Percentiles rank a stretch among this genome's conserved stretches.
Evolutionary conservation across 2,113 vertebrate genomes (phyloP).

Genomic region (Okapia johnstoni): DNA sequence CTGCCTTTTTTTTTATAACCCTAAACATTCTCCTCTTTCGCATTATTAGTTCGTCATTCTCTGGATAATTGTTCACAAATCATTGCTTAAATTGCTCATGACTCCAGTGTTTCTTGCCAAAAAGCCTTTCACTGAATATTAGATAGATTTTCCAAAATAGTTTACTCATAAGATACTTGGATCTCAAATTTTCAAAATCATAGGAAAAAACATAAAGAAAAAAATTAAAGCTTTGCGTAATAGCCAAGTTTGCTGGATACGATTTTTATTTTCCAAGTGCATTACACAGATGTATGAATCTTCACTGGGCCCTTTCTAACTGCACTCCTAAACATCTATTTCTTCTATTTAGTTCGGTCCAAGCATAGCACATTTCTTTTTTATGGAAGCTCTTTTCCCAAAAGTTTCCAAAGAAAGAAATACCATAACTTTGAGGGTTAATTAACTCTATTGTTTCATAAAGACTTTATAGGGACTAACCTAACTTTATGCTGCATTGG

Average conservation of each 20-base stretch:
- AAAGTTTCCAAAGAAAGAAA: conserved; percentile 33
- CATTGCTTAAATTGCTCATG: neutral
- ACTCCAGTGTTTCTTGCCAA: conserved; percentile 12
- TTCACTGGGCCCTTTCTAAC: neutral
- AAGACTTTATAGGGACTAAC: conserved; percentile 36
- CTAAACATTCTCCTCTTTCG: neutral
- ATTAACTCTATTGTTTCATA: conserved; percentile 3
- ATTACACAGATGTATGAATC: neutral
- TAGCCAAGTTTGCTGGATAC: neutral
- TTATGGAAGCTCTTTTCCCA: neutral
- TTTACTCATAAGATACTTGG: conserved; percentile 16
- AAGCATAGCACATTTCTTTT: neutral
- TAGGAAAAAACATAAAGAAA: neutral
- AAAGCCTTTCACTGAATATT: conserved; percentile 7
- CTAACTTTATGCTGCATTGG: conserved; percentile 5
- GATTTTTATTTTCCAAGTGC: conserved; percentile 37
- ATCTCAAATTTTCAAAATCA: conserved; percentile 29
- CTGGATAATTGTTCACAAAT: conserved; percentile 54
- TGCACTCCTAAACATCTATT: neutral
- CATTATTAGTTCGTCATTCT: conserved; percentile 20
- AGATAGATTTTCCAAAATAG: conserved; percentile 30
- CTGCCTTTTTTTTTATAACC: neutral
- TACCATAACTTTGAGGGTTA: neutral
- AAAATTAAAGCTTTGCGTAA: neutral
- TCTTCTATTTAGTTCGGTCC: neutral